A percentile compares a stretch with the other conserved stretches of the same genome.
Evolutionary conservation across 2,888 invertebrate species (phyloP).

Genomic region (Eupithecia subumbrata): DNA sequence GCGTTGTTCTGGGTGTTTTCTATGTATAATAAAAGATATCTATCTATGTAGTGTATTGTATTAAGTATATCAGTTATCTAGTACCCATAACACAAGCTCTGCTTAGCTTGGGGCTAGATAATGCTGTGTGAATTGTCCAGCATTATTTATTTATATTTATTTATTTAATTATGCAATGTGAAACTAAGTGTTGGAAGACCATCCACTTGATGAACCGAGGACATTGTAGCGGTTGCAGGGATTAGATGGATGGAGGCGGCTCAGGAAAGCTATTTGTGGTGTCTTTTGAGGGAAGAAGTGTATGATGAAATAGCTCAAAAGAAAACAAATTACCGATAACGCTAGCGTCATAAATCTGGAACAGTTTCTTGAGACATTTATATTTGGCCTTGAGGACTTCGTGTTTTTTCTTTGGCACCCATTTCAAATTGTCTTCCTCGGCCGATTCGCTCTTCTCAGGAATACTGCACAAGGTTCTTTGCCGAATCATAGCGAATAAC

Average conservation of each 20-base stretch:
- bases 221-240: too few species aligned
- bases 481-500: conserved; percentile 29
- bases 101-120: too few species aligned
- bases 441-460: conserved; percentile 64
- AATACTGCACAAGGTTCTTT: conserved; percentile 59
- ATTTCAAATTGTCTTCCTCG: conserved; percentile 59
- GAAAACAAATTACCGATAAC: conserved; percentile 55
- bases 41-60: too few species aligned
- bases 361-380: conserved; percentile 76
- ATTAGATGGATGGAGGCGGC: not conserved
- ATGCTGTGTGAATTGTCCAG: too few species aligned
- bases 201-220: not conserved
- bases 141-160: too few species aligned
- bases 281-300: not conserved
- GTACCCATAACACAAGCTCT: too few species aligned
- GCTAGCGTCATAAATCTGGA: conserved; percentile 76
- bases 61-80: too few species aligned
- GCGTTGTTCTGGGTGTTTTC: too few species aligned
- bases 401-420: conserved; percentile 79
- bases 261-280: not conserved
- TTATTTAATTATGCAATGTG: not conserved
- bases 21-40: too few species aligned
- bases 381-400: conserved; percentile 78
- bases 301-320: not conserved
- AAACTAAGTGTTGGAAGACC: not conserved